A percentile compares a stretch with the other conserved stretches of the same genome.
phyloP scores from a whole-genome alignment of 2,797 vertebrate species.

The Malacoraja senta region DNA sequence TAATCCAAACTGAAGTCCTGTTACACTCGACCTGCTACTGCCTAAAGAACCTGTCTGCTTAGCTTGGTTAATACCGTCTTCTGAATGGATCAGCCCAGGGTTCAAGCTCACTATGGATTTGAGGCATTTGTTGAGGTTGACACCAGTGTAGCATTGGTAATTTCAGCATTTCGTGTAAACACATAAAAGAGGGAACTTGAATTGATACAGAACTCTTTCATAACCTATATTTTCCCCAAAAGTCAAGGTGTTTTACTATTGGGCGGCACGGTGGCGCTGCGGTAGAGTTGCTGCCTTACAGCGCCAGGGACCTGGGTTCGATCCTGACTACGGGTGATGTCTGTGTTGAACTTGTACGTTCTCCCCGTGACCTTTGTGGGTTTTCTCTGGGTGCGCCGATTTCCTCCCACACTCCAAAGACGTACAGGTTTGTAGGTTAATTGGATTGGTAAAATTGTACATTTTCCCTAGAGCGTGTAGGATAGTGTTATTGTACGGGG shows the following conservation, averaged over 20 bases:
- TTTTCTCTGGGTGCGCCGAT: too few relatives aligned
- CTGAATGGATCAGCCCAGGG: not conserved
- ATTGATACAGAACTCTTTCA: conserved; percentile 3
- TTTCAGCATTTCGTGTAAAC: not conserved
- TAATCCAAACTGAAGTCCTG: not conserved
- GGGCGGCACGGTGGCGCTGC: too few relatives aligned
- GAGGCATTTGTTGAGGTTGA: not conserved
- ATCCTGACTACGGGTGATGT: too few relatives aligned
- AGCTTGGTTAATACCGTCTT: not conserved
- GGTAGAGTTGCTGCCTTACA: too few relatives aligned
- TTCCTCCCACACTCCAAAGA: too few relatives aligned
- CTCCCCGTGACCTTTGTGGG: too few relatives aligned
- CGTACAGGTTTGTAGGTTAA: too few relatives aligned
- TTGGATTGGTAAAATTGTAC: too few relatives aligned
- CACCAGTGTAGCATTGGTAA: not conserved
- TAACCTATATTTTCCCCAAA: not conserved
- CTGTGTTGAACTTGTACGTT: too few relatives aligned
- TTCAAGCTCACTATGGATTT: not conserved
- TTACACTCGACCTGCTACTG: not conserved
- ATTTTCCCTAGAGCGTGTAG: too few relatives aligned
- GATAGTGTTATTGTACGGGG: too few relatives aligned
- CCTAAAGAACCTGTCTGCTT: not conserved
- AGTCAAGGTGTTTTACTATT: not conserved
- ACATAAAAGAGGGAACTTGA: not conserved
- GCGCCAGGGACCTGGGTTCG: too few relatives aligned